These are phyloP conservation scores for Laticauda colubrina DNA, from an alignment of 2,113 vertebrate species.

Conservation along the genomic window DNA sequence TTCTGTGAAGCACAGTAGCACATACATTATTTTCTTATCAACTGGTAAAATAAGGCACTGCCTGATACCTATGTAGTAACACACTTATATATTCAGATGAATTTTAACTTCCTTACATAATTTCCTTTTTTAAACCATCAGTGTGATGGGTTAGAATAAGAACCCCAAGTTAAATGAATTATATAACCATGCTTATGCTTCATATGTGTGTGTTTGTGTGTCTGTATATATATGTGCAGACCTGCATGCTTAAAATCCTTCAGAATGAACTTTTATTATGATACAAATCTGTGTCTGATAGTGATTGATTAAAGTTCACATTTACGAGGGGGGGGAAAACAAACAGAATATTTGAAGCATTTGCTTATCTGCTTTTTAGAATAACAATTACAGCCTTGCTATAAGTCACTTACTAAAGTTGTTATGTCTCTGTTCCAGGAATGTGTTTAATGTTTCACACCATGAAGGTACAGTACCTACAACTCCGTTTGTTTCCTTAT, in stretches of 20 bases:
- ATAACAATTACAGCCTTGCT: background rate
- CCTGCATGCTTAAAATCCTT: background rate
- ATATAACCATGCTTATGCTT: too few relatives aligned
- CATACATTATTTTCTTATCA: background rate
- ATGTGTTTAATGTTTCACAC: background rate
- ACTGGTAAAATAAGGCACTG: background rate
- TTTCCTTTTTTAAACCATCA: too few relatives aligned
- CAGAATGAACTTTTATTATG: background rate
- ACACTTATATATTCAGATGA: too few relatives aligned
- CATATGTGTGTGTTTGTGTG: too few relatives aligned
- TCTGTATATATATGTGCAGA: background rate
- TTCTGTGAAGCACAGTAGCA: background rate
- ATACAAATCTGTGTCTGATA: background rate
- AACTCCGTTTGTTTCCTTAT: background rate
- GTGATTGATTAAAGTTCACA: background rate
- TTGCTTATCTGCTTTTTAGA: background rate
- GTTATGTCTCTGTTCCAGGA: background rate
- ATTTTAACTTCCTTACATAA: too few relatives aligned
- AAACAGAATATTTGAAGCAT: background rate
- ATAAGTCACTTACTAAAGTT: background rate
- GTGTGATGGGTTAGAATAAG: too few relatives aligned
- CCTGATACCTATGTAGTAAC: background rate
- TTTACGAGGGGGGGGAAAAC: accelerated
- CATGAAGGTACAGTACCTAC: background rate
- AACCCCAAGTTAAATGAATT: too few relatives aligned